Base-by-base conservation (phyloP, 2,113 vertebrate genomes). In the Gallinago undulata region DNA sequence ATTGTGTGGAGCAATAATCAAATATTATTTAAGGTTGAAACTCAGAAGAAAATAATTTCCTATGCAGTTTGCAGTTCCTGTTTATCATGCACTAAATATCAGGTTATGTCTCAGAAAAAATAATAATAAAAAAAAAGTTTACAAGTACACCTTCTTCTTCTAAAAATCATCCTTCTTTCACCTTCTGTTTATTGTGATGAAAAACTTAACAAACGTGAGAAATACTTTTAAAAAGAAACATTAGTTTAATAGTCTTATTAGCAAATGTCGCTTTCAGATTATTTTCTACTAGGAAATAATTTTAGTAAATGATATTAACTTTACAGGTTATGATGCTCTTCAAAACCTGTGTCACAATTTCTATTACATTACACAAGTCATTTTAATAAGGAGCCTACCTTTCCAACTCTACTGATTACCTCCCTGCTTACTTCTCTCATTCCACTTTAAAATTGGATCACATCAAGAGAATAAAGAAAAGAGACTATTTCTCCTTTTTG, bases 231-330 rank as follows among this genome's bases (percentile, higher is more conserved):
- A 77, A 69, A 91, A 60, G 23, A 96, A 96, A 59, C 24, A 50
- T 76, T 62, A 67, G 92, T 97, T 92, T 86, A 95, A 77, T 90
- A 92, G 59, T 69, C 57, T 48, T 33, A 59, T 91, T 91, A 94
- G 78, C 67, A 96, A 94, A 87, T 48, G 39, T 56, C 55, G 6
- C 24, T 95, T 85, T 88, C 51, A 53, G 27, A 28, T 53, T 53
- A 28, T 53, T 53, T 53, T 53, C 27, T 53, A 28, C 27, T 57
- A 74, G 22, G 57, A 90, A 78, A 18, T 70, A 6, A 73, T 79
- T 87, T 81, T 14, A 48, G 41, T 92, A 84, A 55, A 47, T 64
- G 22, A 70, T 67, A 57, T 57, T 64, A n/a, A 24, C n/a, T 84
- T 91, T 78, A 74, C 22, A 64, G 37, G 33, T 66, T 80, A 85